Conservation (phyloP, 2,113 vertebrate genomes). For the Merops nubicus region DNA sequence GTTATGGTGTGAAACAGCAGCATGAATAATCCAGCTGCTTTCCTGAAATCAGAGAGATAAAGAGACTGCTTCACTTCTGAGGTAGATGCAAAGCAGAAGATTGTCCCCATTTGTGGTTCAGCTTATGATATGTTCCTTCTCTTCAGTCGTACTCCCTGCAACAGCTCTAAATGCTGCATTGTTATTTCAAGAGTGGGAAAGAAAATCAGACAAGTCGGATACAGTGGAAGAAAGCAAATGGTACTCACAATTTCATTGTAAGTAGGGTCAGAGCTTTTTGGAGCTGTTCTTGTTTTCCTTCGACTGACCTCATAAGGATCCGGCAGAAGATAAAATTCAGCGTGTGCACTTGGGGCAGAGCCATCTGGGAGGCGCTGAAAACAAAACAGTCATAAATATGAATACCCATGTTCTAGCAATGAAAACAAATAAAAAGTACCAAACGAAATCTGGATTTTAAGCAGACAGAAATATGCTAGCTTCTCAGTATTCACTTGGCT, state of each 20-base stretch:
- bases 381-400: constrained; percentile 62
- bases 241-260: constrained; percentile 90
- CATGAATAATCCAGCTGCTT: neutral
- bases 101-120: neutral
- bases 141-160: neutral
- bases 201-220: neutral
- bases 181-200: neutral
- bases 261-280: constrained; percentile 83
- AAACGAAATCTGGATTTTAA: constrained; percentile 30
- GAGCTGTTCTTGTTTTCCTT: constrained; percentile 85
- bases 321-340: constrained; percentile 82
- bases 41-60: neutral
- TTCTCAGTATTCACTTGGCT: neutral
- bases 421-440: constrained; percentile 52
- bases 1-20: neutral
- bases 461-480: neutral
- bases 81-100: neutral
- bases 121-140: neutral
- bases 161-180: neutral
- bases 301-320: constrained; percentile 75
- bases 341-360: constrained; percentile 82
- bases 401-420: constrained; percentile 33
- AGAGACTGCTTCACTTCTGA: neutral
- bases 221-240: neutral
- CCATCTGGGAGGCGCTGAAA: constrained; percentile 83